Evolutionary conservation across 2,113 vertebrate genomes (phyloP).

Genomic region (Plecturocebus donacophilus): DNA sequence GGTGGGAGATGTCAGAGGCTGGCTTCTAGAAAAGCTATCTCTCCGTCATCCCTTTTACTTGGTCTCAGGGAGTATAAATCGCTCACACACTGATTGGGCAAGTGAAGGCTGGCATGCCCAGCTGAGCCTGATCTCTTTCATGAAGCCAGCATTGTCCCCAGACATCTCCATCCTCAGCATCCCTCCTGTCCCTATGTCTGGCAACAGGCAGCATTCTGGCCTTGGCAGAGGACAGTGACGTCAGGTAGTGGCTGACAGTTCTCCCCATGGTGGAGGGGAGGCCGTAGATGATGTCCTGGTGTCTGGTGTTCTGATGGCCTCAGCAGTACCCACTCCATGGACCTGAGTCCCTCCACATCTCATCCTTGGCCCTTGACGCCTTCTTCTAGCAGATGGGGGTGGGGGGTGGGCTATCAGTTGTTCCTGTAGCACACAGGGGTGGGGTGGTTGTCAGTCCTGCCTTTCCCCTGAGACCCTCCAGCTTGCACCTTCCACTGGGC

Average conservation of each 20-base stretch:
- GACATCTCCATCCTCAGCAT: too few species aligned
- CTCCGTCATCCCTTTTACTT: neutral
- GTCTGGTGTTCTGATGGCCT: neutral
- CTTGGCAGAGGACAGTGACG: neutral
- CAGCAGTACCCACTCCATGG: rapidly evolving
- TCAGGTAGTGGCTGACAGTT: too few species aligned
- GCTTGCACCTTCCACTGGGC: neutral
- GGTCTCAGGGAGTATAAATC: neutral
- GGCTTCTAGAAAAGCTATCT: neutral
- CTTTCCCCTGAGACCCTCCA: neutral
- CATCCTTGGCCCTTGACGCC: neutral
- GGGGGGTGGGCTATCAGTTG: too few species aligned
- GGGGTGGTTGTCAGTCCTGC: neutral
- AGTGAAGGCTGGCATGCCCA: neutral
- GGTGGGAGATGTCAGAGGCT: neutral
- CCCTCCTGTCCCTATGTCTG: neutral
- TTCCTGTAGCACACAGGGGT: neutral
- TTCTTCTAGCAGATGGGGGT: too few species aligned
- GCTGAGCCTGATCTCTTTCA: neutral
- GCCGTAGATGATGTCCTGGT: too few species aligned
- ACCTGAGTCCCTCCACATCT: too few species aligned
- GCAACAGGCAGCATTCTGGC: too few species aligned
- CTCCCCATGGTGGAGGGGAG: too few species aligned
- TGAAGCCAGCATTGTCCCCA: too few species aligned
- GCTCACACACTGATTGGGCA: neutral